phyloP scores from a whole-genome alignment of 2,113 vertebrate genomes.

The Oreochromis spilurus region DNA sequence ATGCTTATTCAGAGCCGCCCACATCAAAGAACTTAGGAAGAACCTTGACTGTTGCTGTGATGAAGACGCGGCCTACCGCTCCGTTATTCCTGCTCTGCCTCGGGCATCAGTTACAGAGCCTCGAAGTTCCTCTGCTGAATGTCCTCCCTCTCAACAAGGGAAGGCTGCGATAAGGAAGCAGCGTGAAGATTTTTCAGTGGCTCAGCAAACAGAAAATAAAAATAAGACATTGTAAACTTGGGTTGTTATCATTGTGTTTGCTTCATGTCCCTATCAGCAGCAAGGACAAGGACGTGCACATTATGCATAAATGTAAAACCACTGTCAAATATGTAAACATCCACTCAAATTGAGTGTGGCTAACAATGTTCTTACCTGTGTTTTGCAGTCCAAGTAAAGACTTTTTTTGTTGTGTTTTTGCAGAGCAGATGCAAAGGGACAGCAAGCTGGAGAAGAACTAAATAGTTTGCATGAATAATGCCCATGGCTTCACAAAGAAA shows the following conservation, averaged over 20 bases:
- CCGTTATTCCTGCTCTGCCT: constrained; percentile 12
- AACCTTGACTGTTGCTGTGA: constrained; percentile 44
- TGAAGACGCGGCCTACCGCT: constrained; percentile 9
- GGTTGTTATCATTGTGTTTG: not conserved
- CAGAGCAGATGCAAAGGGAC: not conserved
- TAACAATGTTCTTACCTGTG: not conserved
- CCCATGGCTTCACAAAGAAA: not conserved
- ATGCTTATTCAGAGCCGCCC: constrained; percentile 51
- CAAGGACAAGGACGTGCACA: not conserved
- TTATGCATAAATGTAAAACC: not conserved
- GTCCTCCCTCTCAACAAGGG: not conserved
- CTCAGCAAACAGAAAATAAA: not conserved
- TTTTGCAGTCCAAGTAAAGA: not conserved
- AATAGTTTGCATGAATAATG: not conserved
- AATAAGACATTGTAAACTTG: not conserved
- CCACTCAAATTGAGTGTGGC: not conserved
- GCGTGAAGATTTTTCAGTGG: not conserved
- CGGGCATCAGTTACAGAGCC: not conserved
- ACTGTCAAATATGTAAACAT: not conserved
- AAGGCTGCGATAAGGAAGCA: not conserved
- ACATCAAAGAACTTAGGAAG: constrained; percentile 53
- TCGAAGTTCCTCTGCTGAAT: not conserved
- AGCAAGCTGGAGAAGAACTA: not conserved
- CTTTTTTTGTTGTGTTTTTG: not conserved
- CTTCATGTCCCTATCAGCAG: not conserved